Percentiles rank a stretch among this genome's conserved stretches.
These are phyloP conservation scores for Pteronotus mesoamericanus DNA, from an alignment of 2,797 vertebrate species.

Conservation along the genomic window DNA sequence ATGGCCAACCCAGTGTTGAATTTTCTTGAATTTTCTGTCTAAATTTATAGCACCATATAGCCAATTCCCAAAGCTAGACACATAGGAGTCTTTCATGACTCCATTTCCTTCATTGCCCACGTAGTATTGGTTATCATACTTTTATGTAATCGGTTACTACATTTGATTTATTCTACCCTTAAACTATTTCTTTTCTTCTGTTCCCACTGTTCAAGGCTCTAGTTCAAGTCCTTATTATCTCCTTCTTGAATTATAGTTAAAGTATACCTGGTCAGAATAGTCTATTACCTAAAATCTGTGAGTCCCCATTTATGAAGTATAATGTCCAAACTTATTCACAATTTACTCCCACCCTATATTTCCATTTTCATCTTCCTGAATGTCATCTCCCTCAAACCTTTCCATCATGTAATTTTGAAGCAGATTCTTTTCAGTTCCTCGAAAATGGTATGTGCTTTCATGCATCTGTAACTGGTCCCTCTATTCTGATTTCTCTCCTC, in stretches of 20 bases:
- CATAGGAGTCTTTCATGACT: not conserved
- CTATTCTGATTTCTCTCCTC: not conserved
- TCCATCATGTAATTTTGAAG: not conserved
- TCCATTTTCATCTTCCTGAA: not conserved
- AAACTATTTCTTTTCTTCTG: not conserved
- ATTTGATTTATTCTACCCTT: not conserved
- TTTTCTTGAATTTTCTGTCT: not conserved
- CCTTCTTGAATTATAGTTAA: not conserved
- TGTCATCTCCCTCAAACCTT: not conserved
- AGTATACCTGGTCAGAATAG: not conserved
- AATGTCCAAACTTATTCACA: not conserved
- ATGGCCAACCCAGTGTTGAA: not conserved
- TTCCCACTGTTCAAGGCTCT: not conserved
- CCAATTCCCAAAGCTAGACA: not conserved
- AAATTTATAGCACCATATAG: not conserved
- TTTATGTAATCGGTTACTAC: not conserved
- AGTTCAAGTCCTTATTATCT: not conserved
- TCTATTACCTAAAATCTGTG: not conserved
- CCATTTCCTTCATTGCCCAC: not conserved
- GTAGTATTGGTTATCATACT: not conserved
- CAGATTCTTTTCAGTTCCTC: not conserved
- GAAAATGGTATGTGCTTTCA: not conserved
- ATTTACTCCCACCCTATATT: not conserved
- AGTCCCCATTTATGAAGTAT: not conserved
- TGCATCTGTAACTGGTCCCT: not conserved